Evolutionary conservation across 2,888 invertebrate species (phyloP), one percentile per base, ranked within the genome.

Genomic region (Pimpla rufipes): DNA sequence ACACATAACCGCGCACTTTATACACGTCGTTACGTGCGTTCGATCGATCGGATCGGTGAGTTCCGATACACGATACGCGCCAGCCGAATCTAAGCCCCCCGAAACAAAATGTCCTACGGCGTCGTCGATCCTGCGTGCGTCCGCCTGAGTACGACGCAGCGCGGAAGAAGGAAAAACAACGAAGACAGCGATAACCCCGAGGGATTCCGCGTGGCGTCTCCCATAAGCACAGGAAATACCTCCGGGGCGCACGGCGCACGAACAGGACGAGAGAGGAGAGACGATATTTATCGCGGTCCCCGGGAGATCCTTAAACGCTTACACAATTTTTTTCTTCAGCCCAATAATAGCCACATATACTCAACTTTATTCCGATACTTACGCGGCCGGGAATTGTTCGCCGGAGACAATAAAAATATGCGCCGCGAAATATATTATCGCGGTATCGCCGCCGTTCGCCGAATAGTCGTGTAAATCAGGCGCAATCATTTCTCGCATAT

Each of bases 1-100:
- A 29, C 16, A 52, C 52, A 52, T 21, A 21, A 18, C 52, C 18
- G 23, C n/a, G 42, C 6, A 57, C 29, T 29, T 59, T 29, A 50
- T 16, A 50, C 47, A 42, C 40, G 21, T 64, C 18, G 67, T 42
- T 59, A 71, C 57, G 57, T 42, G 8, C 16, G 71, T 67, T 67
- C 76, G 76, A 76, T 83, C 80, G 77, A 77, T 80, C 73, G 42
- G 74, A 82, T 75, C 73, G 45, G 13, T 68, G 80, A 80, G 68
- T 2, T 18, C 40, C 23, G 83, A 83, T 83, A 83, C 83, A 83
- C 80, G 83, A 83, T 83, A 83, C 76, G 79, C 74, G 55, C 40
- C 35, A 40, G 57, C 0, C 73, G 79, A 68, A 83, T 83, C 77
- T 68, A 66, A 80, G 47, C 35, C 64, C 47, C 57, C 55, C 23